Evolutionary conservation across 2,113 vertebrate species (phyloP).

Genomic region (Ifrita kowaldi): DNA sequence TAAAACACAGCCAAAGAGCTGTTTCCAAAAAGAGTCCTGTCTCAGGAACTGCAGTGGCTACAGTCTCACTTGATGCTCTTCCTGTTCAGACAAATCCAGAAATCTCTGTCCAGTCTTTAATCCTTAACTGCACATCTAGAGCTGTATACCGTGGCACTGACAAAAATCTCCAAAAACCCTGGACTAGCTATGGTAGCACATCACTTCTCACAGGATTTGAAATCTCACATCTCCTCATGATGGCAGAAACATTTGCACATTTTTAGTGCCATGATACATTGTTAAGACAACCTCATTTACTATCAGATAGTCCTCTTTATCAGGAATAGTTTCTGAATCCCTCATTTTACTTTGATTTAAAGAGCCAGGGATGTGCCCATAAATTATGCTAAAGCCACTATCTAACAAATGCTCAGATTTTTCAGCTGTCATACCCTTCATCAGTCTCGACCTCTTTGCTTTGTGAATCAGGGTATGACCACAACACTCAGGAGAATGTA

Average conservation of each 20-base stretch:
- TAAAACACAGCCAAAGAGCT: neutral
- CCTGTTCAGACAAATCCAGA: neutral
- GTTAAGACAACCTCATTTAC: neutral
- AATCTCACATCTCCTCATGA: neutral
- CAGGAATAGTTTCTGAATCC: neutral
- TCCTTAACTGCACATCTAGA: neutral
- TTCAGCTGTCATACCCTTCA: neutral
- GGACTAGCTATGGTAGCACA: neutral
- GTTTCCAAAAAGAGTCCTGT: neutral
- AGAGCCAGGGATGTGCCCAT: neutral
- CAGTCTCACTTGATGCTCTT: neutral
- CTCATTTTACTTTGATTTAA: neutral
- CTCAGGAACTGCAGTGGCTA: neutral
- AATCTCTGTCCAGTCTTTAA: neutral
- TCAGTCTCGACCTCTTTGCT: neutral
- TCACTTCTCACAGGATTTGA: neutral
- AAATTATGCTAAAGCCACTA: neutral
- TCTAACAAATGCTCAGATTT: neutral
- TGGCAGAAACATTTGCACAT: neutral
- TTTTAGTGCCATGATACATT: neutral
- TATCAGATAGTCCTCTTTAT: neutral
- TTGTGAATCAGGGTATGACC: neutral
- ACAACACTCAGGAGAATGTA: accelerated
- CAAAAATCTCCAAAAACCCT: neutral
- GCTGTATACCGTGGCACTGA: neutral